Evolutionary conservation across 1,140 invertebrate genomes (phyloP).

Genomic region (Mycetomoellerius zeteki): DNA sequence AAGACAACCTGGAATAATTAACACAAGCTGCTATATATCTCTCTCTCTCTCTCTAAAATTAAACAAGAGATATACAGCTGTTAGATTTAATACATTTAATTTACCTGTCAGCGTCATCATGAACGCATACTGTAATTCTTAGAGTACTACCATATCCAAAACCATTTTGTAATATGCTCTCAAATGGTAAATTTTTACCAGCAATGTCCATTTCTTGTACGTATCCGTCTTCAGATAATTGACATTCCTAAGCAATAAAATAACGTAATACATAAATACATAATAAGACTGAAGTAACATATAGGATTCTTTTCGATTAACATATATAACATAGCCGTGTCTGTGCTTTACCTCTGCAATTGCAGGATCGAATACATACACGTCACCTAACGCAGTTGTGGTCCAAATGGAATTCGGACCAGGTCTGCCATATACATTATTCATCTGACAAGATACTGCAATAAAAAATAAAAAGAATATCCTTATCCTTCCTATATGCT

Average conservation of each 20-base stretch:
- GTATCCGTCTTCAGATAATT: constrained; percentile 80
- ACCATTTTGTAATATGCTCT: constrained; percentile 88
- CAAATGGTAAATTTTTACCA: constrained; percentile 90
- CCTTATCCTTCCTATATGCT: neutral
- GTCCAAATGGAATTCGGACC: constrained; percentile 92
- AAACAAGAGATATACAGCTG: neutral
- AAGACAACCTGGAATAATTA: constrained; percentile 87
- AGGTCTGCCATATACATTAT: constrained; percentile 90
- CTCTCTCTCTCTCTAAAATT: neutral
- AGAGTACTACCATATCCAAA: constrained; percentile 90
- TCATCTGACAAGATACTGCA: constrained; percentile 90
- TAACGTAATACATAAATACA: neutral
- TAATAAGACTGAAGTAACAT: constrained; percentile 1
- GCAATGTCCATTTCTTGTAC: constrained; percentile 91
- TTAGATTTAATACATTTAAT: neutral
- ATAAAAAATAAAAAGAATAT: constrained; percentile 66
- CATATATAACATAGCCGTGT: neutral
- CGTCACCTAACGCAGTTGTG: constrained; percentile 92
- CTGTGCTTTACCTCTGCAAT: constrained; percentile 84
- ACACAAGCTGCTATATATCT: neutral
- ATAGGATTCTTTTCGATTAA: neutral
- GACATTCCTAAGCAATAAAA: constrained; percentile 80
- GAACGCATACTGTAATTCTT: constrained; percentile 90
- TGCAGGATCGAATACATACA: constrained; percentile 92
- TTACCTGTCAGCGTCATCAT: constrained; percentile 90